Conservation (phyloP, 2,797 vertebrate genomes). For the Typhlichthys subterraneus region DNA sequence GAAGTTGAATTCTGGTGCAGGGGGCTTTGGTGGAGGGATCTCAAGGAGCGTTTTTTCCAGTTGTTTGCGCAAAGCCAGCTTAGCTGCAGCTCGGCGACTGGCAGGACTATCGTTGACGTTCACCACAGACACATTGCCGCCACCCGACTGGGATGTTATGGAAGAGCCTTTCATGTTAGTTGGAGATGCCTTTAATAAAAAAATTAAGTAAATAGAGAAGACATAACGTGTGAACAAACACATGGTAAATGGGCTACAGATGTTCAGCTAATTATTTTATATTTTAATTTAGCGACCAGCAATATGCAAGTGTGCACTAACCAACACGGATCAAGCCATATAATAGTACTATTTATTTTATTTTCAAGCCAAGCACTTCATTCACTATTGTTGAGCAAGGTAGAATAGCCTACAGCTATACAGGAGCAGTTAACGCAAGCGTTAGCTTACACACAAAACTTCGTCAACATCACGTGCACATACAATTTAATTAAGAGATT, state of each 20-base stretch:
- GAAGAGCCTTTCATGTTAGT: slow-evolving; percentile 83
- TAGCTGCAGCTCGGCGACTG: slow-evolving; percentile 91
- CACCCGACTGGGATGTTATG: slow-evolving; percentile 71
- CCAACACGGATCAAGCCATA: no score
- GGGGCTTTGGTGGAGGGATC: slow-evolving; percentile 94
- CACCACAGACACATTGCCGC: slow-evolving; percentile 66
- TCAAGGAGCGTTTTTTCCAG: slow-evolving; percentile 95
- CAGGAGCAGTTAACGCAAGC: no score
- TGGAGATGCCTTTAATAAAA: slow-evolving; percentile 73
- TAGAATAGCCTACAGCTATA: no score
- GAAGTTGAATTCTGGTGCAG: slow-evolving; percentile 90
- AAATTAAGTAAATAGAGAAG: neutral
- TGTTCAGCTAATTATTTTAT: no score
- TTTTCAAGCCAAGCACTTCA: neutral
- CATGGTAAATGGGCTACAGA: no score
- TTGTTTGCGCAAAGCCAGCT: slow-evolving; percentile 93
- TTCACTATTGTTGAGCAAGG: neutral
- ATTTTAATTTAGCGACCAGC: no score
- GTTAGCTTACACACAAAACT: no score
- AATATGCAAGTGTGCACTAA: no score
- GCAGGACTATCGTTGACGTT: slow-evolving; percentile 84
- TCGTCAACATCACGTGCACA: no score
- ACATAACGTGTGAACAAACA: neutral
- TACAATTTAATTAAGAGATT: no score
- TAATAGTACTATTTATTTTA: no score